Evolutionary conservation across 2,797 vertebrate species (phyloP).

Genomic region (Crenuchus spilurus): DNA sequence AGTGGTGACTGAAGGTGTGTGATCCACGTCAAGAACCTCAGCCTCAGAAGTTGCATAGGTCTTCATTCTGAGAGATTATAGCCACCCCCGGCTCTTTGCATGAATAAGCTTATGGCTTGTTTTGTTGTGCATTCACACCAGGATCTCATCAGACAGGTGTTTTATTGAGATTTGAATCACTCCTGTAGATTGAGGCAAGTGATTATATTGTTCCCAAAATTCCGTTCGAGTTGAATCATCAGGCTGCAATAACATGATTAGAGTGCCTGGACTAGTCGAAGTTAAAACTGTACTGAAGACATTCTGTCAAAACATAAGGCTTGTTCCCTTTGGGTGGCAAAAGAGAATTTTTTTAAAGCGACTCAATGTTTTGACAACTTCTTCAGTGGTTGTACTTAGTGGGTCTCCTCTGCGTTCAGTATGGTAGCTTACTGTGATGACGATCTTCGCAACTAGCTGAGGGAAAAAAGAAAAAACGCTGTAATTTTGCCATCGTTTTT

Average conservation of each 20-base stretch:
- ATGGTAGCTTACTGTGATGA: not conserved
- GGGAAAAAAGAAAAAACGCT: not conserved
- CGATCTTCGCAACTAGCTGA: not conserved
- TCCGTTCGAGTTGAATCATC: not conserved
- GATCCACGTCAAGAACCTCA: not conserved
- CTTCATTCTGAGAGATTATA: not conserved
- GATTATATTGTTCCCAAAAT: not conserved
- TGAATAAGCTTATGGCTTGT: not conserved
- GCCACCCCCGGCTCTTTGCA: not conserved
- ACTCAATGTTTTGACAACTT: constrained; percentile 7
- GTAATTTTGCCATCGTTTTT: constrained; percentile 26
- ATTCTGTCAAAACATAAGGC: not conserved
- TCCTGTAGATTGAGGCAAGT: not conserved
- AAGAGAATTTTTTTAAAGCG: not conserved
- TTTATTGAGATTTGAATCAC: not conserved
- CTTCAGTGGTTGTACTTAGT: constrained; percentile 9
- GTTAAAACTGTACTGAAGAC: not conserved
- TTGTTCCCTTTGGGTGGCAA: not conserved
- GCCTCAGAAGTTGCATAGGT: not conserved
- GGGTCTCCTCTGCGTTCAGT: not conserved
- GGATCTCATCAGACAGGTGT: constrained; percentile 2
- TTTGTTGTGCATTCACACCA: not conserved
- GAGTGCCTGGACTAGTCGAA: constrained; percentile 24
- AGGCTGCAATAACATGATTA: constrained; percentile 42
- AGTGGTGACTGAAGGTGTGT: not conserved